Evolutionary conservation across 2,113 vertebrate genomes (phyloP), one percentile per base, ranked within the genome.

Genomic region (Cathartes aura): DNA sequence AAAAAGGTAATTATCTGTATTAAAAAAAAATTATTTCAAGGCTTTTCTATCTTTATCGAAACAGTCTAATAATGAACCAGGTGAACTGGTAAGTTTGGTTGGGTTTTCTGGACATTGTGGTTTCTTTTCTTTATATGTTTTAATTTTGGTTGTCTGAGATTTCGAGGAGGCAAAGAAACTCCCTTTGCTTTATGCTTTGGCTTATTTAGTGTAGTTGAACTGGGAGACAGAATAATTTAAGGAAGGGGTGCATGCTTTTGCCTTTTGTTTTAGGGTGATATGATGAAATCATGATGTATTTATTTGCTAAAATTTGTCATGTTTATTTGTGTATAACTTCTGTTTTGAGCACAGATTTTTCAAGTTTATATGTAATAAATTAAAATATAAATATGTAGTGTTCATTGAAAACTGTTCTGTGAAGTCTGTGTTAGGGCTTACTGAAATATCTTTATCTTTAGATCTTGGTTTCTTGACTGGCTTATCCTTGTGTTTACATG

Each of bases 1-100:
- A 98, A 98, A 96, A 99, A 99, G 97, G 98, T 98, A 98, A 98
- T 93, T 92, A 76, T 48, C 17, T 62, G 8, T 53, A 27, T 72
- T 87, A 30, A 13, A 45, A 62, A 62, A 64, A 59, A 36, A 34
- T 1, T 53, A 27, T 22, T n/a, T 87, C 11, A 36, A 23, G 55
- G 20, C 14, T 85, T 55, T 87, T 87, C 0, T 0, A 3, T 75
- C 16, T 18, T 70, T 32, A 32, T 45, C 1, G 5, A 26, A 62
- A 22, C 32, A 55, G 15, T 40, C 19, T 88, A 22, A 29, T 59
- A 40, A n/a, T n/a, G 50, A 92, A 71, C 22, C 6, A 36, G 71
- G 22, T 26, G 3, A 63, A 56, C 12, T 63, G 15, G 2, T 63
- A 27, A 27, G 5, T 68, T 64, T 67, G 20, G 14, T 63, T 74